Conservation (phyloP, 2,113 vertebrate species). For the Caranx ignobilis region DNA sequence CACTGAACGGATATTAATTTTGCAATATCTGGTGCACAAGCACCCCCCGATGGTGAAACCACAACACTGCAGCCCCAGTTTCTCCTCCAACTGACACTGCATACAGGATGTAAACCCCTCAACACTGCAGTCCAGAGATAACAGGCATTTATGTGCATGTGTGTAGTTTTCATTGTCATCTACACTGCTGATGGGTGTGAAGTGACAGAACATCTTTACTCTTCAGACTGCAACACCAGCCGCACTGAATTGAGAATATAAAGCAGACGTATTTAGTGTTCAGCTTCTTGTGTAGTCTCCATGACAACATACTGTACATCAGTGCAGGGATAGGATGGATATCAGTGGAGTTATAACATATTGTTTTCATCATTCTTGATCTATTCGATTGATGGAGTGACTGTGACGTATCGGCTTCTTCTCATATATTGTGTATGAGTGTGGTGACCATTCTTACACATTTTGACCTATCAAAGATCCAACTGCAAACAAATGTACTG, state of each 20-base stretch:
- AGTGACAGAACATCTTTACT: background rate
- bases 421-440: background rate
- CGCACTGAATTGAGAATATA: background rate
- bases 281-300: background rate
- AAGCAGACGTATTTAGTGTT: background rate
- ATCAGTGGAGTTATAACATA: too few species aligned
- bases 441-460: background rate
- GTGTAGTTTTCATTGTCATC: background rate
- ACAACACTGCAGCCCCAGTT: constrained; percentile 33
- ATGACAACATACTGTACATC: background rate
- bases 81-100: background rate
- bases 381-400: background rate
- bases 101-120: constrained; percentile 43
- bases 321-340: background rate
- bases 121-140: constrained; percentile 42
- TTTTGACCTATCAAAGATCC: background rate
- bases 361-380: background rate
- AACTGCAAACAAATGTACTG: background rate
- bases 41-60: constrained; percentile 55
- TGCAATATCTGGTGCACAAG: constrained; percentile 14
- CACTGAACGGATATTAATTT: rapidly evolving
- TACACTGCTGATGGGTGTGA: background rate
- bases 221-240: background rate
- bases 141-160: background rate
- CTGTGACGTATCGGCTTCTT: background rate